Evolutionary conservation across 1,140 invertebrate genomes (phyloP), one percentile per base, ranked within the genome.

Genomic region (Thrips palmi): DNA sequence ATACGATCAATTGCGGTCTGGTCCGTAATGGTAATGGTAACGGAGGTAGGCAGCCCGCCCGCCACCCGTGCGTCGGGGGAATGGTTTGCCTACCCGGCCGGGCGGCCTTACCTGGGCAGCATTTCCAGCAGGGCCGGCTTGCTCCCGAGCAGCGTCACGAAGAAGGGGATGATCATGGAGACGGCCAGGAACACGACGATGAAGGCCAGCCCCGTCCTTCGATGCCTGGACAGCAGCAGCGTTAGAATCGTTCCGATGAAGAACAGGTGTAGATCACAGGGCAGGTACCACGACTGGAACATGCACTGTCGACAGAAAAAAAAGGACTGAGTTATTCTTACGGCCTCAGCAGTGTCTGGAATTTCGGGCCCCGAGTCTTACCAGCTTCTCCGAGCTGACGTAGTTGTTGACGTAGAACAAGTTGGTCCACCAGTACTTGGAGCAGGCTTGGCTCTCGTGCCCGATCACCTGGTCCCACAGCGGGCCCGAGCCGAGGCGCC

Each of bases 151-250:
- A n/a, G n/a, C n/a, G 72, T 77, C 12, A 74, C 58, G 12, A 62
- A 53, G 37, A 73, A 65, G 19, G 74, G 74, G 45, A 71, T 60
- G n/a, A 64, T 45, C 14, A 71, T 49, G 8, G 70, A 68, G 1
- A 67, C 39, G 2, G 68, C 22, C n/a, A 61, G 67, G 12, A 60
- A 55, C 7, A 64, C 32, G 4, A 54, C 53, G 3, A 77, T 55
- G 7, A 74, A 52, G 34, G 59, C 50, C 38, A 70, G 50, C 0
- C 76, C 76, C 36, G 65, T 52, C 49, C 64, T 65, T 35, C 63
- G 60, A 64, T 68, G 74, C 44, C 64, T 68, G 29, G 39, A 49
- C 2, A 60, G 33, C 11, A 58, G 50, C n/a, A 56, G 50, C 3
- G 66, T 34, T 19, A 72, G 48, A 4, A 68, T 43, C 1, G 65